phyloP scores from a whole-genome alignment of 2,888 invertebrate genomes.

The Ephialtes manifestator region DNA sequence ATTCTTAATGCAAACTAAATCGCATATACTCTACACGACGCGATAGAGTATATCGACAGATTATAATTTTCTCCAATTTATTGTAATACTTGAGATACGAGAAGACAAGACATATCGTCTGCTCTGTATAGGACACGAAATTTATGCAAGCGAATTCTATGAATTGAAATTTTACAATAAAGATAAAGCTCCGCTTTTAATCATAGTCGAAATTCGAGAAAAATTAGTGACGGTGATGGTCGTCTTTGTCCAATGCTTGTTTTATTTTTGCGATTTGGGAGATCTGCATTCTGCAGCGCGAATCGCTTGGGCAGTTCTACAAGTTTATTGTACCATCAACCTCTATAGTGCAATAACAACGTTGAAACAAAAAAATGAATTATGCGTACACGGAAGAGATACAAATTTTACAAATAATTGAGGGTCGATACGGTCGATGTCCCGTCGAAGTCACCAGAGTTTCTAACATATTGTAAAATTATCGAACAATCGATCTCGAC shows the following conservation, averaged over 20 bases:
- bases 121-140: constrained; percentile 22
- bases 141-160: not conserved
- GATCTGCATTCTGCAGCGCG: constrained; percentile 41
- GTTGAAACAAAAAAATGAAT: constrained; percentile 11
- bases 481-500: constrained; percentile 55
- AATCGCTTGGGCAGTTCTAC: constrained; percentile 61
- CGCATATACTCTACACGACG: constrained; percentile 54
- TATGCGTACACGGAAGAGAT: constrained; percentile 40
- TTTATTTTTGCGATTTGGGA: constrained; percentile 46
- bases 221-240: constrained; percentile 44
- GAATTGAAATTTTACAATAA: constrained; percentile 35
- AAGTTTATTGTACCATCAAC: constrained; percentile 38
- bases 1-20: constrained; percentile 10
- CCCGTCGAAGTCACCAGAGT: constrained; percentile 31
- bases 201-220: constrained; percentile 29
- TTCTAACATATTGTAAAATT: constrained; percentile 51
- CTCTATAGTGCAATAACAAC: constrained; percentile 52
- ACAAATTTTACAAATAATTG: constrained; percentile 30
- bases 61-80: constrained; percentile 35
- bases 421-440: constrained; percentile 31
- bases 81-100: constrained; percentile 38
- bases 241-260: constrained; percentile 42
- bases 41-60: constrained; percentile 34
- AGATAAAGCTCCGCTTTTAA: constrained; percentile 19
- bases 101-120: constrained; percentile 13